Evolutionary conservation across 1,140 invertebrate species (phyloP), one percentile per base, ranked within the genome.

Genomic region (Phortica variegata): DNA sequence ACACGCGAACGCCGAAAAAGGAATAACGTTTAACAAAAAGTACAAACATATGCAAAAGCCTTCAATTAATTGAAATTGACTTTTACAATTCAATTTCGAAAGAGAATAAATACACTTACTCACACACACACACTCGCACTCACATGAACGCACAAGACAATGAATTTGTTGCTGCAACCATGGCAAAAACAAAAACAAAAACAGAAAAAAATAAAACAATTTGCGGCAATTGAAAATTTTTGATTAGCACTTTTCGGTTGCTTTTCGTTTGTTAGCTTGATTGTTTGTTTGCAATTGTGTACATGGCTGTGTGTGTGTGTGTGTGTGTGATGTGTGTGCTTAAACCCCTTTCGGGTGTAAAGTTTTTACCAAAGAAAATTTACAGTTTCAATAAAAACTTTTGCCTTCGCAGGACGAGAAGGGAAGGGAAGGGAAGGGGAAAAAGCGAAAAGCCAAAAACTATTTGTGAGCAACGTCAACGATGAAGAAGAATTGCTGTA

Each of bases 221-320:
- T 47, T 58, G 56, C 46, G 47, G 56, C 56, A 66, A 59, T 66
- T 66, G 52, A 41, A 58, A 53, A 49, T 51, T 49, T 54, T 53
- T 52, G 43, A 51, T 65, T 61, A 61, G 62, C 56, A 47, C 16
- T 48, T 13, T 34, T 34, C n/a, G 13, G 32, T 60, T 53, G 53
- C 50, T 47, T 32, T 43, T 47, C 47, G 23, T 6, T 26, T 26
- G n/a, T 26, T 26, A 26, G 5, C 10, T 26, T 26, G 23, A 5
- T 26, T 26, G 23, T 26, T 26, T n/a, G n/a, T n/a, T n/a, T n/a
- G n/a, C n/a, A n/a, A n/a, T n/a, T n/a, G n/a, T n/a, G n/a, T n/a
- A n/a, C n/a, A n/a, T n/a, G n/a, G n/a, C n/a, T n/a, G n/a, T n/a
- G n/a, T n/a, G n/a, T n/a, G n/a, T n/a, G n/a, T n/a, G n/a, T n/a